Evolutionary conservation across 2,888 invertebrate genomes (phyloP).

Genomic region (Dicroscelio sp.): DNA sequence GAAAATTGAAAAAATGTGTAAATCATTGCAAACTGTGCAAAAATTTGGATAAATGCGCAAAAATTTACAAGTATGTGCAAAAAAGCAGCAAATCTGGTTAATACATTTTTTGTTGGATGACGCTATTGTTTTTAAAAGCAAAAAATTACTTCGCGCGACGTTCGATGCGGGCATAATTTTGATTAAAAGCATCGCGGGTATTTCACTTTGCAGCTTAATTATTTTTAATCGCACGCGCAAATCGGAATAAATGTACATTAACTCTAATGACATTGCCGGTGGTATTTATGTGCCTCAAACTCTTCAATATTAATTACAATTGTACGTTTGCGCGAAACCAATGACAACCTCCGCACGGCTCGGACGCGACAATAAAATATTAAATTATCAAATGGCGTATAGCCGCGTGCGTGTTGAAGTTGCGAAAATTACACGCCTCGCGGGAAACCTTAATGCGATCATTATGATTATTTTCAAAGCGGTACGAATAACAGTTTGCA

Average conservation of each 20-base stretch:
- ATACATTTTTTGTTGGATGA: no score
- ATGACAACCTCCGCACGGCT: not conserved
- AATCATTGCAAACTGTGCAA: no score
- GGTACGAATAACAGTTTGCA: no score
- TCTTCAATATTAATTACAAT: conserved; percentile 20
- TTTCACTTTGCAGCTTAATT: conserved; percentile 15
- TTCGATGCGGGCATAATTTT: no score
- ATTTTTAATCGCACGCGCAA: conserved; percentile 1
- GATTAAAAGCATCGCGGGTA: not conserved
- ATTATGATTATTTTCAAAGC: conserved; percentile 43
- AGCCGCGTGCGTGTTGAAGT: not conserved
- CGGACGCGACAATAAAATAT: not conserved
- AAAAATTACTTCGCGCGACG: no score
- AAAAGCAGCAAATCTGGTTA: no score
- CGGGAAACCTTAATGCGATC: not conserved
- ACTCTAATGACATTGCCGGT: not conserved
- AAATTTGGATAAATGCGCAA: no score
- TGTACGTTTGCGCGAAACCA: not conserved
- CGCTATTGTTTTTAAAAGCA: no score
- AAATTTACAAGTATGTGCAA: no score
- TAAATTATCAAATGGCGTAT: conserved; percentile 9
- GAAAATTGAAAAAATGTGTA: no score
- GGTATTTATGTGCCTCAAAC: not conserved
- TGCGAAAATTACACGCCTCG: not conserved
- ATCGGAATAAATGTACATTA: not conserved